These are phyloP conservation scores for Tinamus major DNA, from an alignment of 2,797 vertebrate species.

Conservation along the genomic window DNA sequence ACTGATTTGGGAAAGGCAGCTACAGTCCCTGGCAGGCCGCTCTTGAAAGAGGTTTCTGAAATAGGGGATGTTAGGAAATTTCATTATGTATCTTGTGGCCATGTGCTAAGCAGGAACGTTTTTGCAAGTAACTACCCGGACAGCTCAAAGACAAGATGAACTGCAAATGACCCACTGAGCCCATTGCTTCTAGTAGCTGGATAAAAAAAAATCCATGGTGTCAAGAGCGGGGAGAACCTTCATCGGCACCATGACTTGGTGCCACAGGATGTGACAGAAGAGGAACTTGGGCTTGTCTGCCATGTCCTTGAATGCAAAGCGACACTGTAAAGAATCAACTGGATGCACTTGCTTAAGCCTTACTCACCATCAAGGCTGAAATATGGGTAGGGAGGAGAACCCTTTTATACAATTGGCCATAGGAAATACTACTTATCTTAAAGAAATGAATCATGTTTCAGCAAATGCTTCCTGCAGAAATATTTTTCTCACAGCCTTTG, in stretches of 20 bases:
- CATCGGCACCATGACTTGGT: accelerated
- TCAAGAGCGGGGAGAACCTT: not conserved
- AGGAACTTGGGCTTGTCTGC: accelerated
- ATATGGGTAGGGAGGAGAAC: not conserved
- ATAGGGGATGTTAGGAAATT: not conserved
- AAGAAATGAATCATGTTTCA: constrained; percentile 61
- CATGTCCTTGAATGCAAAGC: accelerated
- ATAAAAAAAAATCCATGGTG: not conserved
- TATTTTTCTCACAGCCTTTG: constrained; percentile 66
- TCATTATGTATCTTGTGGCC: not conserved
- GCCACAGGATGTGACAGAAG: not conserved
- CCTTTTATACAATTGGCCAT: not conserved
- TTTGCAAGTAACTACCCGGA: not conserved
- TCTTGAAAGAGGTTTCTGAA: not conserved
- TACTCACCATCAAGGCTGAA: not conserved
- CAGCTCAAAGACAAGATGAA: not conserved
- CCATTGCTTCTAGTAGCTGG: constrained; percentile 21
- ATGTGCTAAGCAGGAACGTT: not conserved
- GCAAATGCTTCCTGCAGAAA: constrained; percentile 49
- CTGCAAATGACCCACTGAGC: not conserved
- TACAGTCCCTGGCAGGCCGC: not conserved
- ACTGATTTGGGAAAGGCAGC: constrained; percentile 31
- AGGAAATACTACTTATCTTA: constrained; percentile 29
- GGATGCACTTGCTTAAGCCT: accelerated
- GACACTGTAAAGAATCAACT: not conserved